phyloP scores from a whole-genome alignment of 2,113 vertebrate genomes.

The Cnemophilus loriae region DNA sequence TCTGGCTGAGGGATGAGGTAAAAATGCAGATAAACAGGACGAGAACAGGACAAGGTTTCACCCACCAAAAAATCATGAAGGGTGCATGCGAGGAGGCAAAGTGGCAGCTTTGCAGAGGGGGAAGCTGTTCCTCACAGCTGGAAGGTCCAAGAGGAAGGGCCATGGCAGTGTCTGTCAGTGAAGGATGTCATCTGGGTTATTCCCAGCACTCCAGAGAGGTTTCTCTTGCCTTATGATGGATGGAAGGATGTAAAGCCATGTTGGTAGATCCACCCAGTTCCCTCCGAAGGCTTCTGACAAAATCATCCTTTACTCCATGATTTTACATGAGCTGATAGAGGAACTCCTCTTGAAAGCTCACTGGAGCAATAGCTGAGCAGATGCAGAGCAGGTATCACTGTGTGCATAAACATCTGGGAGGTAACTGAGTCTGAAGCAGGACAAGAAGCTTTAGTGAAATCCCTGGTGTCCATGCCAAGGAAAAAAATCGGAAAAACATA shows the following conservation, averaged over 20 bases:
- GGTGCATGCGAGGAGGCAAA: fast-evolving
- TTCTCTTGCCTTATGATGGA: not conserved
- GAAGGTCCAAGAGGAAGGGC: not conserved
- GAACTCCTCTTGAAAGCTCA: not conserved
- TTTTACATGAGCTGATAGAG: not conserved
- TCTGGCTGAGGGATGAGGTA: not conserved
- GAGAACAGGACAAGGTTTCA: not conserved
- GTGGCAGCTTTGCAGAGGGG: not conserved
- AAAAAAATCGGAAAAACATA: not conserved
- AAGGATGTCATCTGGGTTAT: not conserved
- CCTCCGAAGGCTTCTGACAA: not conserved
- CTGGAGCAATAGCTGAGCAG: not conserved
- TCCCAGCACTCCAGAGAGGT: not conserved
- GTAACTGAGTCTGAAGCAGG: not conserved
- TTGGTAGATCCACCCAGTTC: not conserved
- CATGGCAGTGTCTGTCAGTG: not conserved
- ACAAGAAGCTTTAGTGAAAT: not conserved
- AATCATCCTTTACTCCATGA: not conserved
- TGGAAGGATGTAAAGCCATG: not conserved
- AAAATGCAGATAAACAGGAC: not conserved
- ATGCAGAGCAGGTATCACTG: not conserved
- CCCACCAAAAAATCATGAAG: not conserved
- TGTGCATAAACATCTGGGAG: not conserved
- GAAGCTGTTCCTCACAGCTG: not conserved
- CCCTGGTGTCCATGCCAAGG: not conserved